Base-by-base conservation (phyloP, 2,888 invertebrate genomes). In the Chaetoderma sp. region DNA sequence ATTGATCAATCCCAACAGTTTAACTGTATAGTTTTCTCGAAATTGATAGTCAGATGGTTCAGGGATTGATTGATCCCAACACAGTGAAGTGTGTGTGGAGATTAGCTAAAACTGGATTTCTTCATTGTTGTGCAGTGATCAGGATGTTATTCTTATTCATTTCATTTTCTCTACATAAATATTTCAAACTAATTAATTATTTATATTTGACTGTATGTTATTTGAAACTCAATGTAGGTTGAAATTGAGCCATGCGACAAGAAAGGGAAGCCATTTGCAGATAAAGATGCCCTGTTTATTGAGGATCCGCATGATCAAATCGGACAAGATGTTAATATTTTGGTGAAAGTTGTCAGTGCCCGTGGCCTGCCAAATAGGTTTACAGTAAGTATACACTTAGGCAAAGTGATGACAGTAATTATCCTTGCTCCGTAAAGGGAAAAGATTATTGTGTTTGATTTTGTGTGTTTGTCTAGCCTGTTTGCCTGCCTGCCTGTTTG, bases 211-310 rank as follows among this genome's bases (percentile, higher is more conserved):
- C 25, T 50, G n/a, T n/a, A n/a, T n/a, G n/a, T n/a, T n/a, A n/a
- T n/a, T n/a, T n/a, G n/a, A n/a, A n/a, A n/a, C n/a, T n/a, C n/a
- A n/a, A n/a, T 65, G 28, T 60, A 78, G 87, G 79, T 89, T 21
- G 88, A 88, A 60, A 71, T 89, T 0, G 75, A 86, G 1, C 89
- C 89, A 0, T 89, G 89, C 74, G 84, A 88, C 57, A 75, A 83
- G 4, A 82, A 86, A 21, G 89, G 89, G 2, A 87, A 87, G 63
- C 88, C 88, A 65, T 88, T 86, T 67, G 85, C 83, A 0, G 89
- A 89, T 52, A 84, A 84, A 30, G 88, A 88, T 70, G 86, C 88
- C 71, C 81, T 79, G 56, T 89, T 87, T 78, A 87, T 89, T 3
- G 89, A 90, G 58, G 80, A 86, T 52, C 89, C 89, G 0, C 77